Percentiles rank a stretch among this genome's conserved stretches.
phyloP scores from a whole-genome alignment of 2,113 vertebrate species.

The Microtus pennsylvanicus region DNA sequence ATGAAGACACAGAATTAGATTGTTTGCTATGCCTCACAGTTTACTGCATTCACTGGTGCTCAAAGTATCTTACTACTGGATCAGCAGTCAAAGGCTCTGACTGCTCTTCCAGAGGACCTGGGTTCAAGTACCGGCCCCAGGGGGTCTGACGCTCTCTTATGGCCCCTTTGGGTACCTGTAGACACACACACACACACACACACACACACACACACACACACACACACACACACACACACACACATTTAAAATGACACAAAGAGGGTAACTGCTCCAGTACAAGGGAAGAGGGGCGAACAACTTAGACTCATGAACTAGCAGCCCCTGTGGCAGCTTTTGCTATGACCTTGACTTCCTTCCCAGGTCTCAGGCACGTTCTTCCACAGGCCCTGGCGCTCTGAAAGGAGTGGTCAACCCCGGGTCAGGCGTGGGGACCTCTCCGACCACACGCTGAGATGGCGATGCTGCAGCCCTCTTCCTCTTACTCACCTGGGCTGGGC shows the following conservation, averaged over 20 bases:
- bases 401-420: not conserved
- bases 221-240: not conserved
- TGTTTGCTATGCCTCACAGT: not conserved
- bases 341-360: not conserved
- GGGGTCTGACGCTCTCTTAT: not conserved
- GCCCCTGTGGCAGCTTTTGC: not conserved
- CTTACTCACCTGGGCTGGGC: too few species aligned
- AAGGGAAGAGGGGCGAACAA: not conserved
- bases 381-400: not conserved
- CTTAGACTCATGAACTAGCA: not conserved
- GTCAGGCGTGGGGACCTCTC: too few species aligned
- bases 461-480: too few species aligned
- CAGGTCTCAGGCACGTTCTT: not conserved
- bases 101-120: not conserved
- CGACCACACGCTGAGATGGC: too few species aligned
- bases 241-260: not conserved
- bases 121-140: not conserved
- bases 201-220: too few species aligned
- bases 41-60: not conserved
- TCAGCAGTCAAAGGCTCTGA: not conserved
- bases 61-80: not conserved
- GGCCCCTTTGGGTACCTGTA: not conserved
- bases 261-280: not conserved
- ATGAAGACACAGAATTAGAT: not conserved
- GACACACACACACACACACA: too few species aligned